Evolutionary conservation across 2,113 vertebrate species (phyloP).

Genomic region (Coptodon bakossiorum): DNA sequence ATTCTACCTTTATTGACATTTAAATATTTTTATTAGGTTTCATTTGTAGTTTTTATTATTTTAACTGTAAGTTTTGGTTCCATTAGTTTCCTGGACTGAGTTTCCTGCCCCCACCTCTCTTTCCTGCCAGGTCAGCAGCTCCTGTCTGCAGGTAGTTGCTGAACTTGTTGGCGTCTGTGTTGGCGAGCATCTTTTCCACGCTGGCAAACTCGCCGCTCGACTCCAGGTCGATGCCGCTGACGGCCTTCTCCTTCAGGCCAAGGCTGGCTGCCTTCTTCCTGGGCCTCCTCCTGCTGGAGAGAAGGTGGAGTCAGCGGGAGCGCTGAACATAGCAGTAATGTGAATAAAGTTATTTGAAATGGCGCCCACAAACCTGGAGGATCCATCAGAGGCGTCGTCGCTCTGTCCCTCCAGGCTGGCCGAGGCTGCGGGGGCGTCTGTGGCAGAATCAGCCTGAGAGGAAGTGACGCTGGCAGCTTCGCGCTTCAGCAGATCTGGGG

Average conservation of each 20-base stretch:
- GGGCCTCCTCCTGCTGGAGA: constrained; percentile 23
- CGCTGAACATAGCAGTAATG: background rate
- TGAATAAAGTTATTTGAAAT: background rate
- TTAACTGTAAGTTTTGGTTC: background rate
- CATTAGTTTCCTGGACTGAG: accelerated
- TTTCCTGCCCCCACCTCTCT: constrained; percentile 51
- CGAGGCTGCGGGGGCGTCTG: background rate
- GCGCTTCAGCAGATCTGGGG: constrained; percentile 82
- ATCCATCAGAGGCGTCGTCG: background rate
- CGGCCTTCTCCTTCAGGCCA: constrained; percentile 18
- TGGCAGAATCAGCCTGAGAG: background rate
- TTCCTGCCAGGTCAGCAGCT: constrained; percentile 66
- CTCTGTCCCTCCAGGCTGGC: background rate
- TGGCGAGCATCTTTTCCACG: constrained; percentile 96
- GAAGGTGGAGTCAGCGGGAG: background rate
- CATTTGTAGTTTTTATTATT: background rate
- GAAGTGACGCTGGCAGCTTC: constrained; percentile 29
- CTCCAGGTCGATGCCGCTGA: constrained; percentile 78
- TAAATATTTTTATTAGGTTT: background rate
- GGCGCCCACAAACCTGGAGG: constrained; percentile 29
- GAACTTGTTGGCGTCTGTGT: constrained; percentile 93
- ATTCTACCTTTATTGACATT: background rate
- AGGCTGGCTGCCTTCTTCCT: constrained; percentile 27
- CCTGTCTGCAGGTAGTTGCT: constrained; percentile 86
- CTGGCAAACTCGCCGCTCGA: constrained; percentile 98